Percentiles rank a stretch among this genome's conserved stretches.
phyloP scores from a whole-genome alignment of 2,888 invertebrate species.

The Brachypalpus laphriformis region DNA sequence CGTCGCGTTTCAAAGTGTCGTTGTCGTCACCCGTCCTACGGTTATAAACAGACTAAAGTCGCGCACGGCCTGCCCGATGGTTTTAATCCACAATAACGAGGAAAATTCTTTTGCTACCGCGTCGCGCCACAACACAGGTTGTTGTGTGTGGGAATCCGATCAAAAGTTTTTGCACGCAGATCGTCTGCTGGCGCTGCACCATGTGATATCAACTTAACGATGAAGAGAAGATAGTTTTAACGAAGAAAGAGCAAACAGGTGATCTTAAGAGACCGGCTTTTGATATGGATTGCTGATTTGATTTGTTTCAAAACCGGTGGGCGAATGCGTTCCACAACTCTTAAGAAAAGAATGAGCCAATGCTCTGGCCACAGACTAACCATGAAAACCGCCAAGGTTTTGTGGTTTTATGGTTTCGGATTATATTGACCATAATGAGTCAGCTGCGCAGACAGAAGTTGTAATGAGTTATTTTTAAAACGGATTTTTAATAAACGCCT shows the following conservation, averaged over 20 bases:
- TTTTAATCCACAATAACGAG: slow-evolving; percentile 55
- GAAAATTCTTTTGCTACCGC: slow-evolving; percentile 46
- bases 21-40: slow-evolving; percentile 42
- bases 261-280: slow-evolving; percentile 69
- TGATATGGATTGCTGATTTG: slow-evolving; percentile 12
- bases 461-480: neutral
- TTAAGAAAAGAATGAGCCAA: neutral
- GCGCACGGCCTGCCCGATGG: slow-evolving; percentile 42
- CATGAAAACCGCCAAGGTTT: neutral
- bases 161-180: slow-evolving; percentile 55
- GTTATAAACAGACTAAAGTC: slow-evolving; percentile 59
- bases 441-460: neutral
- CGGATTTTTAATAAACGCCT: neutral
- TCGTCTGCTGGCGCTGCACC: slow-evolving; percentile 15
- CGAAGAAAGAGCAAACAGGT: slow-evolving; percentile 48
- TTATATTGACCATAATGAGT: neutral
- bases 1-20: slow-evolving; percentile 21
- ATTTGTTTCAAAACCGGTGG: too few species aligned
- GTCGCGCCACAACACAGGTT: slow-evolving; percentile 49
- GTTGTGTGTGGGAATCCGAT: slow-evolving; percentile 53
- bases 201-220: slow-evolving; percentile 59
- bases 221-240: slow-evolving; percentile 34
- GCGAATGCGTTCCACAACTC: slow-evolving; percentile 45
- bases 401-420: slow-evolving; percentile 6
- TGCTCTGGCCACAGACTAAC: neutral